Conservation (phyloP, 2,113 vertebrate genomes). For the Strix uralensis region DNA sequence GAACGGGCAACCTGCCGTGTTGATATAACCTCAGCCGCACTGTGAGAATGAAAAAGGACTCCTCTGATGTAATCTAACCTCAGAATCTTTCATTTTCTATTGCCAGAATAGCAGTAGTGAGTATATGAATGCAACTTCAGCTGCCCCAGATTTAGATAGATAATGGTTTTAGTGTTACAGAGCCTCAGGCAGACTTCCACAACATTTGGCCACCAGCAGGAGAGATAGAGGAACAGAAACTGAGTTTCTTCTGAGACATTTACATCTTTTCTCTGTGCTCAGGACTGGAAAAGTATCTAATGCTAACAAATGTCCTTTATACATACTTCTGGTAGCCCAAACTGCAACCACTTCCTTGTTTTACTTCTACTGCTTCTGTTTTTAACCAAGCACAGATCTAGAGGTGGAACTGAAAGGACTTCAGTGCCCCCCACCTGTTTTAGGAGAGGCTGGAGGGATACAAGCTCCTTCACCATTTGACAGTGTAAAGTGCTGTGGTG, state of each 20-base stretch:
- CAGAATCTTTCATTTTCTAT: background rate
- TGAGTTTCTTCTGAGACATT: background rate
- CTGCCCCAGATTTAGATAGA: background rate
- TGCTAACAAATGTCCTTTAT: background rate
- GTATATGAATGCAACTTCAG: background rate
- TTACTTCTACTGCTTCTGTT: background rate
- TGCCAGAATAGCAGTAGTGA: background rate
- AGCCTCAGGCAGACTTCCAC: conserved; percentile 9
- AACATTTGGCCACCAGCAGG: background rate
- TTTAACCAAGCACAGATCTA: background rate
- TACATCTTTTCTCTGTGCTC: background rate
- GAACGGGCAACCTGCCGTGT: background rate
- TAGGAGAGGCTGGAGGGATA: background rate
- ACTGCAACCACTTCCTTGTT: background rate
- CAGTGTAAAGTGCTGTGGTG: background rate
- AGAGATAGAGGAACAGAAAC: background rate
- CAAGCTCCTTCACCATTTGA: background rate
- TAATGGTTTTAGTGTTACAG: background rate
- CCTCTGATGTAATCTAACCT: background rate
- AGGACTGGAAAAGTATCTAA: background rate
- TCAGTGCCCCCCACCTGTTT: background rate
- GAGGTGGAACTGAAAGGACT: background rate
- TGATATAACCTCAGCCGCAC: background rate
- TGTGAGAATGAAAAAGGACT: background rate
- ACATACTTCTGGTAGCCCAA: background rate